These are phyloP conservation scores for Smittia sp. DNA, from an alignment of 2,888 invertebrate species.

Conservation along the genomic window DNA sequence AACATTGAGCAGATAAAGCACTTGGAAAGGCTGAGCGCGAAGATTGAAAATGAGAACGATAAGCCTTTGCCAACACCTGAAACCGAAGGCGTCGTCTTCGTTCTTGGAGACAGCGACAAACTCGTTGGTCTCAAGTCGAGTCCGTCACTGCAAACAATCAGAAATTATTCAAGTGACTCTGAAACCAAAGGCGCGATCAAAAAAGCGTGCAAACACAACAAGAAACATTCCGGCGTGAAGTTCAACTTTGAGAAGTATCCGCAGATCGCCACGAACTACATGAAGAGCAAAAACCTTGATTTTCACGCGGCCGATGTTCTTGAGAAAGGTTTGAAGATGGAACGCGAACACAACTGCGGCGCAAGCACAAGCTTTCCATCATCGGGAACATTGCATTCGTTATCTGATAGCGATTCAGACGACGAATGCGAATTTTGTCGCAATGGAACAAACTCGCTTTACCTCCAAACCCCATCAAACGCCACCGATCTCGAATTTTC, in stretches of 20 bases:
- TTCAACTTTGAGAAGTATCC: slow-evolving; percentile 73
- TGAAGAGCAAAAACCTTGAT: slow-evolving; percentile 71
- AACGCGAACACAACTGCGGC: slow-evolving; percentile 53
- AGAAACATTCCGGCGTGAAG: slow-evolving; percentile 69
- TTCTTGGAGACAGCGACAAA: slow-evolving; percentile 69
- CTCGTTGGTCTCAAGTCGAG: slow-evolving; percentile 62
- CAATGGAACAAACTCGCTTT: slow-evolving; percentile 58
- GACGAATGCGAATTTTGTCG: slow-evolving; percentile 57
- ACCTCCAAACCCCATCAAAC: slow-evolving; percentile 73
- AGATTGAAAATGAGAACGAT: slow-evolving; percentile 23
- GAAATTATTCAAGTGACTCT: background rate
- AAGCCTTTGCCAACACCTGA: slow-evolving; percentile 9
- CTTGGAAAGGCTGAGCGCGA: slow-evolving; percentile 28
- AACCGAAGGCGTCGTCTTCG: slow-evolving; percentile 60
- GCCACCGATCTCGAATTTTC: slow-evolving; percentile 68
- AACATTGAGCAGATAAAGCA: slow-evolving; percentile 29
- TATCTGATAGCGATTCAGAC: slow-evolving; percentile 47
- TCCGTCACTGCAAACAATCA: slow-evolving; percentile 30
- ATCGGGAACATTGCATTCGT: slow-evolving; percentile 11
- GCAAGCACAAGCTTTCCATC: slow-evolving; percentile 52
- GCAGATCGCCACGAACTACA: slow-evolving; percentile 70
- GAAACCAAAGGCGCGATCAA: slow-evolving; percentile 44
- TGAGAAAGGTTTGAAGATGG: slow-evolving; percentile 58
- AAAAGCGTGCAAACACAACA: slow-evolving; percentile 56
- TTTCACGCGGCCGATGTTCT: slow-evolving; percentile 60